Evolutionary conservation across 2,113 vertebrate species (phyloP).

Genomic region (Morphnarchus princeps): DNA sequence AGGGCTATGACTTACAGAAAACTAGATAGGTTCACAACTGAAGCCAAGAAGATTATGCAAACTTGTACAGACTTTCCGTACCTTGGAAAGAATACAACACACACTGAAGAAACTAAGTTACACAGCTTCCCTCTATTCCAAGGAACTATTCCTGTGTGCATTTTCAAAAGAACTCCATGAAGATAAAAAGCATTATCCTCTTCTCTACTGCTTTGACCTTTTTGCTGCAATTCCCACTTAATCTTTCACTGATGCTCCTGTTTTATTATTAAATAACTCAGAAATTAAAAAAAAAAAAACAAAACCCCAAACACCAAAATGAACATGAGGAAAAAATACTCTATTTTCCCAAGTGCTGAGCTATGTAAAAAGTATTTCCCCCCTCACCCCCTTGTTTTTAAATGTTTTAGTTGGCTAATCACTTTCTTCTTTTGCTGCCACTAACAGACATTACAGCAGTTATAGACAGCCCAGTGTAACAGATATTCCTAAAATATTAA

Average conservation of each 20-base stretch:
- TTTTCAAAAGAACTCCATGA: not conserved
- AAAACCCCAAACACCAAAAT: not conserved
- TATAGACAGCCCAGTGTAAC: not conserved
- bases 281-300: not conserved
- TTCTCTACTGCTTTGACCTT: not conserved
- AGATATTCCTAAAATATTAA: not conserved
- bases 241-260: not conserved
- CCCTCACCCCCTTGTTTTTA: not conserved
- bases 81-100: not conserved
- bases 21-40: not conserved
- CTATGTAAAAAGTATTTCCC: not conserved
- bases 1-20: not conserved
- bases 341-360: not conserved
- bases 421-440: not conserved
- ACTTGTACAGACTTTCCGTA: not conserved
- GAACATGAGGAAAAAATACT: not conserved
- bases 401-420: not conserved
- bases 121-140: not conserved
- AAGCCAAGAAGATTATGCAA: not conserved
- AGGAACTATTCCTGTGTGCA: not conserved
- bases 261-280: not conserved
- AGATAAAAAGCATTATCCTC: not conserved
- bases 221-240: not conserved
- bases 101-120: not conserved
- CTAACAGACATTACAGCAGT: not conserved